Evolutionary conservation across 2,797 vertebrate species (phyloP), one percentile per base, ranked within the genome.

Genomic region (Taeniopygia guttata): DNA sequence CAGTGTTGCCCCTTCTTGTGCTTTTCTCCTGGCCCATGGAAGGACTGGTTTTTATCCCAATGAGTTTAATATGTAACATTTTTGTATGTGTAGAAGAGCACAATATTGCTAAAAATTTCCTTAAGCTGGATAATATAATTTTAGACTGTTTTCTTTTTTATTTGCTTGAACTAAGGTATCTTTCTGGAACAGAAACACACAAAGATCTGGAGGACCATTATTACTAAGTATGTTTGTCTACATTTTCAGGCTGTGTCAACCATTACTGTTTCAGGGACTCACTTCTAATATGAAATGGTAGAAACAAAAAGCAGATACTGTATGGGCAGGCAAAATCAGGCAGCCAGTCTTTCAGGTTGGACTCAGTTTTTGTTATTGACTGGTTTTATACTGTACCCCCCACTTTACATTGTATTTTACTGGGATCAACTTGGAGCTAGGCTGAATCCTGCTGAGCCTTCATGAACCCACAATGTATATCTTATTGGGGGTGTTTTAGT

Each of bases 41-140:
- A 17, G 11, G 30, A 63, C 32, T 63, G 49, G 6, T 83, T n/a
- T 54, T 89, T 75, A 64, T 56, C 32, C 21, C 40, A 63, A 4
- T 36, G 36, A 70, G 34, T 77, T 89, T 60, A 80, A 66, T 20
- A 67, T 3, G 0, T 42, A 59, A 49, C 19, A 25, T 42, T 73
- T 91, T 80, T 56, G 27, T 7, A 0, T 30, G 20, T 0, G 1
- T 26, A 51, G 64, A 69, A 67, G 12, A 60, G 19, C 1, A 0
- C 16, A 13, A 49, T 40, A 40, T 3, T 69, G 34, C 59, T 55
- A 26, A 23, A 51, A 21, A 62, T 29, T 27, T 94, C 30, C 13
- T 66, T 75, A 42, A 43, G 8, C n/a, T 87, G 79, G 18, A 32
- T n/a, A 45, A 46, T 15, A 3, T 56, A 5, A 12, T 73, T 87